These are phyloP conservation scores for Triplophysa tibetana DNA, from an alignment of 2,113 vertebrate genomes.

Conservation along the genomic window DNA sequence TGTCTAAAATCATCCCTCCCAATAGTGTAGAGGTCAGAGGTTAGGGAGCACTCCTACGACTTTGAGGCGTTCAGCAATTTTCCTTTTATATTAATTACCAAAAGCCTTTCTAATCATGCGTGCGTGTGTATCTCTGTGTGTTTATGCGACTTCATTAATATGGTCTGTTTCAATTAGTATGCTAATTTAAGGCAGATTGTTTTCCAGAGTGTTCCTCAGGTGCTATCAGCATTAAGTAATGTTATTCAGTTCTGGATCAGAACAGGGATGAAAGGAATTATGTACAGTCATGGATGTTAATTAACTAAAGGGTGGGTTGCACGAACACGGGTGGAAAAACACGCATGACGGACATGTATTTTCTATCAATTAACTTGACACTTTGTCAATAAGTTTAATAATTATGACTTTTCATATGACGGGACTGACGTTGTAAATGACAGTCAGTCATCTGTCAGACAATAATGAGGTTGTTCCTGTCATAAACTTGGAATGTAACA, in stretches of 20 bases:
- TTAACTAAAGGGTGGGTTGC: slow-evolving; percentile 38
- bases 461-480: too few species aligned
- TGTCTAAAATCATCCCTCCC: slow-evolving; percentile 23
- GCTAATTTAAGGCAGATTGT: slow-evolving; percentile 57
- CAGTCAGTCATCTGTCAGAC: too few species aligned
- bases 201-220: slow-evolving; percentile 52
- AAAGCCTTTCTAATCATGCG: slow-evolving; percentile 25
- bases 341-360: background rate
- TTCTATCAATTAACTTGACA: background rate
- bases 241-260: slow-evolving; percentile 44
- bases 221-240: slow-evolving; percentile 52
- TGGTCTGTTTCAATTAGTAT: slow-evolving; percentile 59
- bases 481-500: too few species aligned
- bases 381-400: too few species aligned
- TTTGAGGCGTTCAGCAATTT: slow-evolving; percentile 42
- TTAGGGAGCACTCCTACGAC: slow-evolving; percentile 32
- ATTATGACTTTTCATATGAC: too few species aligned
- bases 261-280: slow-evolving; percentile 44
- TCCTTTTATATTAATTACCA: slow-evolving; percentile 47
- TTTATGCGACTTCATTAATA: slow-evolving; percentile 46
- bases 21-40: slow-evolving; percentile 25
- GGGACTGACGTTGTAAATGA: too few species aligned
- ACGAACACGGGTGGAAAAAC: background rate
- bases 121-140: slow-evolving; percentile 6
- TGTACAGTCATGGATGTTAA: slow-evolving; percentile 45